Conservation (phyloP, 2,797 vertebrate genomes). For the Microctenopoma steveboyesi region DNA sequence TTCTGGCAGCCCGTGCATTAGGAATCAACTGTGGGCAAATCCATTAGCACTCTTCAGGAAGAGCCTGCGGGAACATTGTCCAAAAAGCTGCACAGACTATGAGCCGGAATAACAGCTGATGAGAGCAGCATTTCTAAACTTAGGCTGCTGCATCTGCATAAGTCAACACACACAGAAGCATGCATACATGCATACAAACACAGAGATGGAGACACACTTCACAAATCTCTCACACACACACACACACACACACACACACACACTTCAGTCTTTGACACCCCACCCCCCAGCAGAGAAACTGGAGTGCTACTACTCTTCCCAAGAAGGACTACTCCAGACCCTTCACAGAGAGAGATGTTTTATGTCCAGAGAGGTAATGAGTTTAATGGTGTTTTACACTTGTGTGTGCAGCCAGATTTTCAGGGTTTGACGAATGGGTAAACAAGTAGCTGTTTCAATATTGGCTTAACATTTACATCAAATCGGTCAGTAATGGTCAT, state of each 20-base stretch:
- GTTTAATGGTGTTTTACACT: constrained; percentile 50
- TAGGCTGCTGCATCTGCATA: constrained; percentile 65
- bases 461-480: constrained; percentile 62
- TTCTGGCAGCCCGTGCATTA: constrained; percentile 43
- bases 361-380: constrained; percentile 54
- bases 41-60: constrained; percentile 50
- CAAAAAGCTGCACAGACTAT: constrained; percentile 12
- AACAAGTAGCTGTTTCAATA: constrained; percentile 69
- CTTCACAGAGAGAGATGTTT: constrained; percentile 64
- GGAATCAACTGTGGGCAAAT: constrained; percentile 52
- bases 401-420: constrained; percentile 39
- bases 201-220: constrained; percentile 27
- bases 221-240: constrained; percentile 14
- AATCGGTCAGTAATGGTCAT: constrained; percentile 45
- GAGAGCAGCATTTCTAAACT: constrained; percentile 67
- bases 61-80: constrained; percentile 52
- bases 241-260: constrained; percentile 9
- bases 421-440: constrained; percentile 63
- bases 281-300: constrained; percentile 26
- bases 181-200: constrained; percentile 42
- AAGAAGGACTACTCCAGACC: constrained; percentile 30
- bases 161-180: constrained; percentile 56
- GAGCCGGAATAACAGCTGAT: constrained; percentile 63
- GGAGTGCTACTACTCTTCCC: constrained; percentile 44
- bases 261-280: not conserved